These are phyloP conservation scores for Drosophila bunnanda DNA, from an alignment of 2,888 invertebrate species.

Conservation along the genomic window DNA sequence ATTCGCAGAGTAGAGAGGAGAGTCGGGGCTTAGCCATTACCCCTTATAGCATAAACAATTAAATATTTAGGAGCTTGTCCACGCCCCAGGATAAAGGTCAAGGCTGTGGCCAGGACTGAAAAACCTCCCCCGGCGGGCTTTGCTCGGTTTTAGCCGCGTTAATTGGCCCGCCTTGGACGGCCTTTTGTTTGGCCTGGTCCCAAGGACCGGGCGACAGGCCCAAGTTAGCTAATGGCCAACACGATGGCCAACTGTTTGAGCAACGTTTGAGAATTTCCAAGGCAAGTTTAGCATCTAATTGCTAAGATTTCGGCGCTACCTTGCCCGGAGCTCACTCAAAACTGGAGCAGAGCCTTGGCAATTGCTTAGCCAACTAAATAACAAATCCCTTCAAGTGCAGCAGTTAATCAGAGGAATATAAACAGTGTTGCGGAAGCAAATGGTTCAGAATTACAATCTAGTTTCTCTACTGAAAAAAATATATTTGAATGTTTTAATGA, in stretches of 20 bases:
- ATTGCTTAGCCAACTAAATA: constrained; percentile 4
- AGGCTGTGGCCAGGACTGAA: constrained; percentile 62
- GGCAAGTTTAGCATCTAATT: constrained; percentile 36
- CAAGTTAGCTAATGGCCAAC: constrained; percentile 65
- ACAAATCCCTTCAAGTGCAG: constrained; percentile 12
- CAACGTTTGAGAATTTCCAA: constrained; percentile 71
- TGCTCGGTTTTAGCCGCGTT: constrained; percentile 67
- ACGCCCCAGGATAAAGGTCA: constrained; percentile 77
- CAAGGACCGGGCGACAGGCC: constrained; percentile 7
- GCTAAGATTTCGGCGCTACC: constrained; percentile 29
- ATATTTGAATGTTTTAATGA: background rate
- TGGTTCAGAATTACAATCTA: background rate
- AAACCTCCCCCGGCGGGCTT: constrained; percentile 57
- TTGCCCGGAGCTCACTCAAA: constrained; percentile 30
- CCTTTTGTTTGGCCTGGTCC: constrained; percentile 61
- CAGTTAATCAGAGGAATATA: constrained; percentile 9
- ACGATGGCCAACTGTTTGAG: constrained; percentile 69
- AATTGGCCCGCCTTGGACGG: constrained; percentile 63
- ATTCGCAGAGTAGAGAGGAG: no score
- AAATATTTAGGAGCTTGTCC: constrained; percentile 68
- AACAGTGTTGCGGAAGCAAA: background rate
- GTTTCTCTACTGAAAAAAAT: background rate
- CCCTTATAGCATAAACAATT: constrained; percentile 72
- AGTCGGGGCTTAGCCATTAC: constrained; percentile 23
- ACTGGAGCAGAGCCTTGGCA: constrained; percentile 26